Evolutionary conservation across 2,113 vertebrate genomes (phyloP).

Genomic region (Sapayoa aenigma): DNA sequence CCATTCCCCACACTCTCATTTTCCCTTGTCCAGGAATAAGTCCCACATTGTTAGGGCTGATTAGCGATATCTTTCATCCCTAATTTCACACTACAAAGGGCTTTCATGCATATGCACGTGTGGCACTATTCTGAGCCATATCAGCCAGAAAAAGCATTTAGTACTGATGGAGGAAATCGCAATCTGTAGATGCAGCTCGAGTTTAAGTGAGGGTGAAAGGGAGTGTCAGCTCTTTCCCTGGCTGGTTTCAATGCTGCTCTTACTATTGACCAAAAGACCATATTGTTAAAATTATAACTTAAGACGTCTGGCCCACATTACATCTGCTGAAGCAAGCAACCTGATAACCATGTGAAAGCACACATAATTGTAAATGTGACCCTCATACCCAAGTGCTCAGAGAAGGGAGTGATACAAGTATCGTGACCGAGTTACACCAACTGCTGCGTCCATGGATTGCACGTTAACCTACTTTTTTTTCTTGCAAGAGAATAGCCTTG

Average conservation of each 20-base stretch:
- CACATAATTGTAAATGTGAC: background rate
- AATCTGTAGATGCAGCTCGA: background rate
- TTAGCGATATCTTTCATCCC: slow-evolving; percentile 41
- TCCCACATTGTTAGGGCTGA: slow-evolving; percentile 13
- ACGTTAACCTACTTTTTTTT: background rate
- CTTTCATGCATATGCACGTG: slow-evolving; percentile 6
- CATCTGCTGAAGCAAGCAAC: background rate
- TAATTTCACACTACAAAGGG: slow-evolving; percentile 39
- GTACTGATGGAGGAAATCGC: background rate
- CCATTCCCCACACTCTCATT: slow-evolving; percentile 28
- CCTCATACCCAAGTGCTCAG: background rate
- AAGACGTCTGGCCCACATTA: background rate
- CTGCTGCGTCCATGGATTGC: background rate
- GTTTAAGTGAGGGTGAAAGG: background rate
- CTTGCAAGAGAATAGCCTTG: background rate
- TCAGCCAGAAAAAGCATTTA: background rate
- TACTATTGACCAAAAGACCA: background rate
- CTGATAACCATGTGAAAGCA: background rate
- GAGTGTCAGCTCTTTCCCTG: background rate
- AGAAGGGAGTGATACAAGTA: background rate
- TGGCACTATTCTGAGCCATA: background rate
- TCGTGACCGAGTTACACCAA: background rate
- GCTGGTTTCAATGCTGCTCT: background rate
- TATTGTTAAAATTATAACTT: background rate
- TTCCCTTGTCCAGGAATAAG: slow-evolving; percentile 30